Conservation (phyloP, 2,888 invertebrate genomes). For the Drosophila macrospina region DNA sequence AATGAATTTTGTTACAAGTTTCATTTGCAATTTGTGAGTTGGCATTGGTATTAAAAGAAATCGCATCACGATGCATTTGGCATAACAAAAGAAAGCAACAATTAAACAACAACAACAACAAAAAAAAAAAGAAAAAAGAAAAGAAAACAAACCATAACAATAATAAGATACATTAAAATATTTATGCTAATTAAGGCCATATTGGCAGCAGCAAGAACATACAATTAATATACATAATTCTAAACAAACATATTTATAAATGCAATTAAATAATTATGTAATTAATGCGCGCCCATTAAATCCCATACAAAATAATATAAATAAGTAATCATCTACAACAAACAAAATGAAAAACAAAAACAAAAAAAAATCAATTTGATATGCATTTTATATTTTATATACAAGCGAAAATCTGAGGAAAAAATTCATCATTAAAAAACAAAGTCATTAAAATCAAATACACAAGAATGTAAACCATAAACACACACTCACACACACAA, state of each 20-base stretch:
- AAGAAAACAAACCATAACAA: slow-evolving; percentile 53
- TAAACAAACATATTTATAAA: slow-evolving; percentile 48
- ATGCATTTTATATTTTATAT: slow-evolving; percentile 77
- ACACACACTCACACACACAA: slow-evolving; percentile 18
- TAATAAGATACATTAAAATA: slow-evolving; percentile 61
- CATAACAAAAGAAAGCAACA: slow-evolving; percentile 12
- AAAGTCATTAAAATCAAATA: slow-evolving; percentile 27
- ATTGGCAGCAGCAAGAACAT: slow-evolving; percentile 59
- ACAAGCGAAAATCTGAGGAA: slow-evolving; percentile 9
- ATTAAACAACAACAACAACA: slow-evolving; percentile 23
- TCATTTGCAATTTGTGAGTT: slow-evolving; percentile 38
- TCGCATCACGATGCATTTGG: slow-evolving; percentile 39
- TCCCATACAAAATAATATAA: slow-evolving; percentile 15
- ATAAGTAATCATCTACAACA: slow-evolving; percentile 42
- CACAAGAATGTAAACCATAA: slow-evolving; percentile 24
- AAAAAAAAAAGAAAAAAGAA: slow-evolving; percentile 4
- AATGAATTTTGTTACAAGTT: slow-evolving; percentile 52
- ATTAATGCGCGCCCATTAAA: slow-evolving; percentile 46
- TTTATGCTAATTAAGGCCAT: slow-evolving; percentile 70
- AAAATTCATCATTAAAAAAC: slow-evolving; percentile 16
- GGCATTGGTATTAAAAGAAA: slow-evolving; percentile 28
- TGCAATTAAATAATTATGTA: slow-evolving; percentile 47
- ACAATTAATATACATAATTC: slow-evolving; percentile 37
- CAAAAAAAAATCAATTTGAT: slow-evolving; percentile 58
- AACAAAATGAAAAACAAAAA: background rate